Percentiles rank a stretch among this genome's conserved stretches.
phyloP scores from a whole-genome alignment of 2,113 vertebrate genomes.

The Chamaea fasciata region DNA sequence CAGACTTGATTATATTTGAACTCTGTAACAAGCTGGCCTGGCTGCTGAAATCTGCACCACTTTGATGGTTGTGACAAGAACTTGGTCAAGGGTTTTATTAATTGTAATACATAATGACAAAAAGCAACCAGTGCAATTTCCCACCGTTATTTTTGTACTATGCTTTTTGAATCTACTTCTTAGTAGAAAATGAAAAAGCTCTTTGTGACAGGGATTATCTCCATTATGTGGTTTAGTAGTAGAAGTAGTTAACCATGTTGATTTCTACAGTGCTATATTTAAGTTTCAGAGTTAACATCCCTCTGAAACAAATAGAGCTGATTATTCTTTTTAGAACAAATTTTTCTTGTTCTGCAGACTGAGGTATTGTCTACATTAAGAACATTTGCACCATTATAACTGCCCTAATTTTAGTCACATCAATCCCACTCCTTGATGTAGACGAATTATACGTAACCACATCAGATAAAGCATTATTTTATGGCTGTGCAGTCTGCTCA shows the following conservation, averaged over 20 bases:
- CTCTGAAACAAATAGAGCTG: constrained; percentile 28
- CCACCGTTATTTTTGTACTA: background rate
- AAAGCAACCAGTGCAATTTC: background rate
- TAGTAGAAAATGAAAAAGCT: background rate
- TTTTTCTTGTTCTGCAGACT: constrained; percentile 34
- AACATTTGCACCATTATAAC: constrained; percentile 43
- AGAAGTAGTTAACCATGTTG: constrained; percentile 43
- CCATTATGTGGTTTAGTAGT: background rate
- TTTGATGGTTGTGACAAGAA: background rate
- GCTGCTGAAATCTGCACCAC: background rate
- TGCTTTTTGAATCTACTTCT: background rate
- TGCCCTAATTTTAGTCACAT: constrained; percentile 49
- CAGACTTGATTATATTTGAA: background rate
- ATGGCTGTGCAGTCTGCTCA: background rate
- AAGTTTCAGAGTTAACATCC: constrained; percentile 14
- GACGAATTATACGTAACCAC: background rate
- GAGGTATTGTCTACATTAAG: constrained; percentile 42
- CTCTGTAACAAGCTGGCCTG: background rate
- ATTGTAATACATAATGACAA: background rate
- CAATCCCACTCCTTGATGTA: constrained; percentile 36
- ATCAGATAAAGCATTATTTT: constrained; percentile 16
- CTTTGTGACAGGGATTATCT: constrained; percentile 13
- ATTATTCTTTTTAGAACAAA: constrained; percentile 35
- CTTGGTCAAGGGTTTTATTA: background rate
- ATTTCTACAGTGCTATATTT: constrained; percentile 29